These are phyloP conservation scores for Halesus radiatus DNA, from an alignment of 1,140 invertebrate genomes.

Conservation along the genomic window DNA sequence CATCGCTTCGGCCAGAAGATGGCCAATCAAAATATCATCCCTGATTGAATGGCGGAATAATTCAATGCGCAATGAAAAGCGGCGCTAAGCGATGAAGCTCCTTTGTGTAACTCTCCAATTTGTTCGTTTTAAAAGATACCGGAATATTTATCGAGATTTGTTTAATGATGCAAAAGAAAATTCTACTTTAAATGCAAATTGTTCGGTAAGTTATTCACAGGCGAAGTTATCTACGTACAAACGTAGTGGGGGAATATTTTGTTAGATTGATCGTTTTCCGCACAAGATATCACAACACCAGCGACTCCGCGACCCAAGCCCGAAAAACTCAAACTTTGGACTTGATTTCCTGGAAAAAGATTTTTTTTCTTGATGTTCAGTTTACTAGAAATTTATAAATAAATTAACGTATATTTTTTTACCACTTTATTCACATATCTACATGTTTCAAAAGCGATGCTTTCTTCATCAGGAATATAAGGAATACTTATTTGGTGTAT, in stretches of 20 bases:
- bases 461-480: too few relatives aligned
- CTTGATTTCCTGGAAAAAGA: too few relatives aligned
- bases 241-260: conserved; percentile 32
- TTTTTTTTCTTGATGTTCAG: too few relatives aligned
- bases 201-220: conserved; percentile 38
- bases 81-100: background rate
- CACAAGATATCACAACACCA: conserved; percentile 39
- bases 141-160: conserved; percentile 38
- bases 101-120: conserved; percentile 5
- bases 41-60: background rate
- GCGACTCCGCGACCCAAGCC: background rate
- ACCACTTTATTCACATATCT: too few relatives aligned
- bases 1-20: background rate
- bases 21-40: background rate
- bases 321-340: too few relatives aligned
- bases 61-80: background rate
- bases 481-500: too few relatives aligned
- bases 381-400: too few relatives aligned
- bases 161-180: conserved; percentile 41
- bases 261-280: conserved; percentile 38
- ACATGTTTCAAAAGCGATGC: too few relatives aligned
- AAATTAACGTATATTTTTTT: too few relatives aligned
- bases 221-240: conserved; percentile 36
- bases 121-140: conserved; percentile 16
- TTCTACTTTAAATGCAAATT: conserved; percentile 41